Evolutionary conservation across 2,113 vertebrate genomes (phyloP).

Genomic region (Nettapus auritus): DNA sequence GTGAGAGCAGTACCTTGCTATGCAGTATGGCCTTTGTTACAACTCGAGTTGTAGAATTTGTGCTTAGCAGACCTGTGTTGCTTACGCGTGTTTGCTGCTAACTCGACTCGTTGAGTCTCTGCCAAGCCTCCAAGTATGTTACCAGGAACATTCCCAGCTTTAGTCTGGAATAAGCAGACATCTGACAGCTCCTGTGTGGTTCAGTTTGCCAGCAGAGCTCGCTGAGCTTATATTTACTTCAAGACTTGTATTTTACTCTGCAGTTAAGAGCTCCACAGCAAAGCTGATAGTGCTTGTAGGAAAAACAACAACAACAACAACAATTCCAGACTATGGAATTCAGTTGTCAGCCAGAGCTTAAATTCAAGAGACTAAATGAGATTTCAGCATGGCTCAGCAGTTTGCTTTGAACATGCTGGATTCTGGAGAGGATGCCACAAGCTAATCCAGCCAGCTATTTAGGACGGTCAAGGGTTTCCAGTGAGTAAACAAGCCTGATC

Average conservation of each 20-base stretch:
- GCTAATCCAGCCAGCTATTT: background rate
- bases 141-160: constrained; percentile 27
- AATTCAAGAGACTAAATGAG: background rate
- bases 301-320: background rate
- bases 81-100: background rate
- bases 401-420: background rate
- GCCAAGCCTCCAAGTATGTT: constrained; percentile 7
- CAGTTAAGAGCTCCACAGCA: background rate
- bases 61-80: constrained; percentile 3
- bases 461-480: background rate
- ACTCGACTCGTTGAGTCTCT: background rate
- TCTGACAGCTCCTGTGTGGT: background rate
- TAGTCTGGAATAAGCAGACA: background rate
- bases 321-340: background rate
- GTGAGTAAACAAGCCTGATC: background rate
- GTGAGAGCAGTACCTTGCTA: background rate
- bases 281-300: background rate
- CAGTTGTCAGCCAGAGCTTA: background rate
- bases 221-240: background rate
- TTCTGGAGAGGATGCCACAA: background rate
- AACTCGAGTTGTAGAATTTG: background rate
- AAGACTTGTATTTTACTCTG: background rate
- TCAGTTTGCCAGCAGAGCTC: constrained; percentile 17
- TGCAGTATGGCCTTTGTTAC: background rate
- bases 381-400: background rate